phyloP scores from a whole-genome alignment of 2,797 vertebrate genomes.

The Manis crassicaudata region DNA sequence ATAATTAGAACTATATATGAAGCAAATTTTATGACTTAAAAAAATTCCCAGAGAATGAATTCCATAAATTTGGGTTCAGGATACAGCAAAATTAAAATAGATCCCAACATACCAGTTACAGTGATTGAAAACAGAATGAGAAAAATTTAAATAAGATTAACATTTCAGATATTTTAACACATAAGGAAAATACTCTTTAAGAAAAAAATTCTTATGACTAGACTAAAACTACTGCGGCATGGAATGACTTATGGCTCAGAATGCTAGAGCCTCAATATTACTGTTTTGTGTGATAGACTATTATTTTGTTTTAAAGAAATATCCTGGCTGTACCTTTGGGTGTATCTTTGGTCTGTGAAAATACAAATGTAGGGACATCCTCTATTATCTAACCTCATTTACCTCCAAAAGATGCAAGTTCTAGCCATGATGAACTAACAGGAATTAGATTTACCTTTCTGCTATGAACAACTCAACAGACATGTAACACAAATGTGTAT shows the following conservation, averaged over 20 bases:
- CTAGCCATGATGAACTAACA: neutral
- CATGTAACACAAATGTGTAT: neutral
- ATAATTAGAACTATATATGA: neutral
- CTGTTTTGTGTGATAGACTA: neutral
- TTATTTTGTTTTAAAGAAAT: conserved; percentile 25
- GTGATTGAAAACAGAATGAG: neutral
- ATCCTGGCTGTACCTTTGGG: neutral
- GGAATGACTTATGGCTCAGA: neutral
- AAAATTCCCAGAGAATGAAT: neutral
- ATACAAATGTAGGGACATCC: neutral
- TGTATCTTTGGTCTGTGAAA: neutral
- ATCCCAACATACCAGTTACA: neutral
- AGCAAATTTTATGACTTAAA: conserved; percentile 18
- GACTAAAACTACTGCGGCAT: neutral
- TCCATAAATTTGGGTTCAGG: neutral
- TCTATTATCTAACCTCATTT: neutral
- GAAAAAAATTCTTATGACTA: neutral
- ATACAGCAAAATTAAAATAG: neutral
- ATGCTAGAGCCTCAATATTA: neutral
- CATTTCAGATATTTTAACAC: neutral
- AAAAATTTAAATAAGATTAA: neutral
- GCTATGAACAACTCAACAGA: neutral
- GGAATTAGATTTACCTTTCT: neutral
- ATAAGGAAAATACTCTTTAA: neutral
- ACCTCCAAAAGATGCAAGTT: neutral